phyloP scores from a whole-genome alignment of 2,888 invertebrate genomes.

The Drosophila koepferae region DNA sequence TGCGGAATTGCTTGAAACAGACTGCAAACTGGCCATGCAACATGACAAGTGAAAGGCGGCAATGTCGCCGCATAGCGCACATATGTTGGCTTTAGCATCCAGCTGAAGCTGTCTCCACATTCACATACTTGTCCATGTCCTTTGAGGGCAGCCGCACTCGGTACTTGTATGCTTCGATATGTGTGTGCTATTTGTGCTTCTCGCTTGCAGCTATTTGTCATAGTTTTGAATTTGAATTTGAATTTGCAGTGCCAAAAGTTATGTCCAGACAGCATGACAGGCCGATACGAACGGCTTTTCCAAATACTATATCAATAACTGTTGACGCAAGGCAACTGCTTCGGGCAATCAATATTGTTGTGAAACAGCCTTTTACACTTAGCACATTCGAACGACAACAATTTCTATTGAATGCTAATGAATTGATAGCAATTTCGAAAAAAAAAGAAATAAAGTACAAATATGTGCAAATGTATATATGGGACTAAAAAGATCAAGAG shows the following conservation, averaged over 20 bases:
- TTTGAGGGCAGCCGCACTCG: constrained; percentile 3
- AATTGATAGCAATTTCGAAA: background rate
- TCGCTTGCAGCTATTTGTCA: constrained; percentile 53
- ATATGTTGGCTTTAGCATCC: constrained; percentile 38
- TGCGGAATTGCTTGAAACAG: constrained; percentile 14
- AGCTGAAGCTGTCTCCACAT: constrained; percentile 30
- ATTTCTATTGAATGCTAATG: background rate
- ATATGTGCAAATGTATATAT: no score
- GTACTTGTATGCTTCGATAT: constrained; percentile 19
- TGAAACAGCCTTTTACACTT: constrained; percentile 1
- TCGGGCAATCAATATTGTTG: background rate
- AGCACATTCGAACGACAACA: background rate
- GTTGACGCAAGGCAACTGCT: constrained; percentile 19
- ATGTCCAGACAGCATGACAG: constrained; percentile 47
- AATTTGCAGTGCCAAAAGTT: constrained; percentile 36
- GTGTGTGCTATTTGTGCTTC: constrained; percentile 20
- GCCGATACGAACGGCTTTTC: constrained; percentile 16
- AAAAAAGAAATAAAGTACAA: no score
- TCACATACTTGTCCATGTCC: constrained; percentile 25
- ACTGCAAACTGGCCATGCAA: constrained; percentile 36
- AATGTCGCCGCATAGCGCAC: constrained; percentile 31
- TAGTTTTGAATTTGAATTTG: constrained; percentile 44
- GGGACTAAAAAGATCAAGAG: background rate
- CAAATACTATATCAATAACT: constrained; percentile 31
- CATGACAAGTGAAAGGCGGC: constrained; percentile 65